These are phyloP conservation scores for Lepus oiostolus DNA, from an alignment of 2,797 vertebrate species.

Conservation along the genomic window DNA sequence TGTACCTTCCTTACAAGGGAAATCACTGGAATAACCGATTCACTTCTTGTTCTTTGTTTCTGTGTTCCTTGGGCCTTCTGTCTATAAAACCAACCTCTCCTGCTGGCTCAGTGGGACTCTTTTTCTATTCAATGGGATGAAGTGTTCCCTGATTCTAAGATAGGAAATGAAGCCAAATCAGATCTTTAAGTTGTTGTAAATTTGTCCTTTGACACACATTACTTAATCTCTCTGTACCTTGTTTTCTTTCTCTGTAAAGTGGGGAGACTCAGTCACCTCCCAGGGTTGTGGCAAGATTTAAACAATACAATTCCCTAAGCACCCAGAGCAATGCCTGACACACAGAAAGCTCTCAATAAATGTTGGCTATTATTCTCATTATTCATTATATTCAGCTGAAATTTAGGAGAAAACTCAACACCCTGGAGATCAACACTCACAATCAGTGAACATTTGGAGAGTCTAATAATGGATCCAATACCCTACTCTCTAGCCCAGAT, in stretches of 20 bases:
- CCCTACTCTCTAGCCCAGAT: background rate
- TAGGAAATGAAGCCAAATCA: background rate
- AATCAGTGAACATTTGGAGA: background rate
- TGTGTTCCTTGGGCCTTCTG: background rate
- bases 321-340: background rate
- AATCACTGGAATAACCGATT: background rate
- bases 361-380: background rate
- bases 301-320: background rate
- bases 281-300: background rate
- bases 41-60: too few species aligned
- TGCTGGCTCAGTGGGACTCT: background rate
- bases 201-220: background rate
- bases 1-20: background rate
- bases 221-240: background rate
- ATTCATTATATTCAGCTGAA: constrained; percentile 42
- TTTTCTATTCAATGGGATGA: background rate
- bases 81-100: background rate
- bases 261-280: background rate
- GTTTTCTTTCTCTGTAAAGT: background rate
- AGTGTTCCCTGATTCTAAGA: background rate
- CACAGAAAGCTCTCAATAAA: background rate
- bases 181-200: background rate
- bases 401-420: constrained; percentile 47
- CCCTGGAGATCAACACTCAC: background rate
- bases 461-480: background rate